phyloP scores from a whole-genome alignment of 2,797 vertebrate genomes.

The Sebastolobus altivelis region DNA sequence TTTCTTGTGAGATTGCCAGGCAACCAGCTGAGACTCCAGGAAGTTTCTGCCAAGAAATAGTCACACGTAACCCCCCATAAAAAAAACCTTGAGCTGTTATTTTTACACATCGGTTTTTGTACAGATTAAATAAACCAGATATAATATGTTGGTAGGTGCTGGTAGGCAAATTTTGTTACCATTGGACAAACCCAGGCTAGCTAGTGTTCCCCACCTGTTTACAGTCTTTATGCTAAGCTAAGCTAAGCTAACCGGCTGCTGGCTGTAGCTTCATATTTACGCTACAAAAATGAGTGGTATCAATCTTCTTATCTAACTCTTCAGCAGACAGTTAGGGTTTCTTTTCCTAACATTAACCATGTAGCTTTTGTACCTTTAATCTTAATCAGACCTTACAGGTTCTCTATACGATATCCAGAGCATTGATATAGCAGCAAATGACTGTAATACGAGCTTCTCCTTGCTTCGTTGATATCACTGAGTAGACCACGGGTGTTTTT shows the following conservation, averaged over 20 bases:
- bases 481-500: not conserved
- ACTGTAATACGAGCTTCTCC: not conserved
- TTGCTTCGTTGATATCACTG: not conserved
- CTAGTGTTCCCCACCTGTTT: not conserved
- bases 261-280: not conserved
- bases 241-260: not conserved
- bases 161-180: not conserved
- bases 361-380: not conserved
- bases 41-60: not conserved
- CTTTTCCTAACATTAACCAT: not conserved
- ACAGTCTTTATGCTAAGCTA: not conserved
- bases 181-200: not conserved
- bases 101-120: not conserved
- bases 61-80: not conserved
- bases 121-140: not conserved
- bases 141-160: not conserved
- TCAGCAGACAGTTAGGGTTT: not conserved
- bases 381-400: not conserved
- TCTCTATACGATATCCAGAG: not conserved
- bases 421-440: not conserved
- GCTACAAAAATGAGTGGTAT: not conserved
- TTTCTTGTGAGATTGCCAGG: not conserved
- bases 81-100: not conserved
- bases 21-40: constrained; percentile 3
- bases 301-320: not conserved